phyloP scores from a whole-genome alignment of 2,888 invertebrate genomes.

The Lissocephala sabroskyi region DNA sequence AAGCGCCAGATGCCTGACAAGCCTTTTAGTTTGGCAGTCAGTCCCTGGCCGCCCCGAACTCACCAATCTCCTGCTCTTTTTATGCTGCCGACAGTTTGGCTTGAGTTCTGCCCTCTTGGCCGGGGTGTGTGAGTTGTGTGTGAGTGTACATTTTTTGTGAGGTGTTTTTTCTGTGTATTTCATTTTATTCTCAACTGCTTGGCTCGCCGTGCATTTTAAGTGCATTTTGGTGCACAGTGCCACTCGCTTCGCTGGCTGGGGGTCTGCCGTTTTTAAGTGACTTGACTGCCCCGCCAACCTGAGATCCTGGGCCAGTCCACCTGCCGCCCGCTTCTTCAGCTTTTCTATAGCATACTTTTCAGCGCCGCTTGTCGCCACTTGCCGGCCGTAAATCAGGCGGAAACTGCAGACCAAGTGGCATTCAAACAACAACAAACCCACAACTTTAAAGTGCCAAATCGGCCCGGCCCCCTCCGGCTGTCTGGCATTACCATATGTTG shows the following conservation, averaged over 20 bases:
- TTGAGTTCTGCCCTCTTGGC: neutral
- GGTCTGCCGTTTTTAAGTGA: conserved; percentile 57
- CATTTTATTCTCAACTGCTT: conserved; percentile 21
- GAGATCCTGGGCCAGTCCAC: neutral
- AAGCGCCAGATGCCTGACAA: conserved; percentile 22
- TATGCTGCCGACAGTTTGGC: conserved; percentile 23
- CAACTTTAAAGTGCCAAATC: conserved; percentile 49
- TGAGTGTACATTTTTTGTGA: neutral
- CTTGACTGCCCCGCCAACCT: conserved; percentile 35
- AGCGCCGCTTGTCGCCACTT: conserved; percentile 27
- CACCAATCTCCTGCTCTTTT: conserved; percentile 14
- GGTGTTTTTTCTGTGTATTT: conserved; percentile 21
- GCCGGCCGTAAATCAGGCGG: conserved; percentile 46
- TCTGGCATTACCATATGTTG: neutral
- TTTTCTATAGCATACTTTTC: conserved; percentile 47
- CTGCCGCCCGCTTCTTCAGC: conserved; percentile 2
- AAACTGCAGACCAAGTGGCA: conserved; percentile 30
- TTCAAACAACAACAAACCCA: conserved; percentile 2
- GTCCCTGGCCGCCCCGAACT: no score
- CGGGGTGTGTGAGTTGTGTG: conserved; percentile 3
- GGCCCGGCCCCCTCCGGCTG: conserved; percentile 9
- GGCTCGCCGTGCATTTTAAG: conserved; percentile 47
- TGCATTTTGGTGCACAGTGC: conserved; percentile 41
- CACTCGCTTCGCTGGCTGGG: no score
- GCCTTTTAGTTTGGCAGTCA: conserved; percentile 35